Conservation (phyloP, 92 coral and sea anemone species). For the Porites divaricata region DNA sequence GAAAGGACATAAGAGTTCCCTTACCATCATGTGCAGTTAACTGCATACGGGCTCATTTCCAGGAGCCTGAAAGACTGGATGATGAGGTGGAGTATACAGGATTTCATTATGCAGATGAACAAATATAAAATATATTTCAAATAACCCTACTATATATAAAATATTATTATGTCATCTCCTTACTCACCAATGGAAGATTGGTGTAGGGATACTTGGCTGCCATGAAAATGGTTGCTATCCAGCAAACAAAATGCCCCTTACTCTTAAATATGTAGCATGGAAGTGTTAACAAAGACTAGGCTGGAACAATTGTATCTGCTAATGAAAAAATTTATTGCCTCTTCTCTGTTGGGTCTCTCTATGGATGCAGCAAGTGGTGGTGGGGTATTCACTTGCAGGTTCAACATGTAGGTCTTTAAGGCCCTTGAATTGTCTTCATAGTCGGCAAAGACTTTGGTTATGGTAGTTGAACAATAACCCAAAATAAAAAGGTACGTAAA, state of each 20-base stretch:
- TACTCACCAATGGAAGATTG: no score
- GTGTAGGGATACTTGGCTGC: no score
- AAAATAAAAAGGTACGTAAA: not conserved
- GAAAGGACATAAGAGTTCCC: constrained; percentile 61
- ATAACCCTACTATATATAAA: no score
- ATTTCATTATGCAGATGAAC: constrained; percentile 53
- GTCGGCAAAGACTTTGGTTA: not conserved
- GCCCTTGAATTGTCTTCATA: constrained; percentile 6
- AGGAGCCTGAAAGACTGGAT: constrained; percentile 8
- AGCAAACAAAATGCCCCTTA: no score
- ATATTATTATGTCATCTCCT: no score
- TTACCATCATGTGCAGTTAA: constrained; percentile 74
- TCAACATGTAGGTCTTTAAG: constrained; percentile 4
- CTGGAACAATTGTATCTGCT: constrained; percentile 11
- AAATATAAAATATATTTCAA: not conserved
- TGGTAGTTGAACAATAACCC: not conserved
- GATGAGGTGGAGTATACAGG: constrained; percentile 63
- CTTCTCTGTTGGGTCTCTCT: constrained; percentile 6
- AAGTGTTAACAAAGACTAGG: not conserved
- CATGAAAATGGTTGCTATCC: no score
- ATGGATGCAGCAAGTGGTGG: not conserved
- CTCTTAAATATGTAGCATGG: no score
- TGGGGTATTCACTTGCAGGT: constrained; percentile 19
- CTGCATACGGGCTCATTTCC: constrained; percentile 62
- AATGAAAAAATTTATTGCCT: not conserved